Evolutionary conservation across 2,888 invertebrate genomes (phyloP).

Genomic region (Druceiella hillmani): DNA sequence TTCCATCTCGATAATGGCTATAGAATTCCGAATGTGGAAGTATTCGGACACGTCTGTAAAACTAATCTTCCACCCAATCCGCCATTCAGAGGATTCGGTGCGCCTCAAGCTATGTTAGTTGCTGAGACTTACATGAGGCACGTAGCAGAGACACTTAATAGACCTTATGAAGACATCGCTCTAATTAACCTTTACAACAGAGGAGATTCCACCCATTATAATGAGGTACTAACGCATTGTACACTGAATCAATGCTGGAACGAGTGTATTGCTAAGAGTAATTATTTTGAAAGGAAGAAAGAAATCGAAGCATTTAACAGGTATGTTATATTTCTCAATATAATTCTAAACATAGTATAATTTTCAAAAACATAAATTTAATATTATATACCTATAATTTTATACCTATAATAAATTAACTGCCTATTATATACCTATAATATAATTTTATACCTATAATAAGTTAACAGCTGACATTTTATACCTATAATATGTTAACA

Average conservation of each 20-base stretch:
- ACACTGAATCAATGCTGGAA: slow-evolving; percentile 70
- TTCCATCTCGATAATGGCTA: slow-evolving; percentile 80
- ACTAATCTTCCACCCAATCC: slow-evolving; percentile 91
- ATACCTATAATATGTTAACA: no score
- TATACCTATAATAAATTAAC: no score
- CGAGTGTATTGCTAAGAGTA: slow-evolving; percentile 63
- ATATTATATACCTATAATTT: no score
- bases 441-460: background rate
- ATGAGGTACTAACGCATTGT: slow-evolving; percentile 67
- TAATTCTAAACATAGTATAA: background rate
- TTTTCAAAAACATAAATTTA: background rate
- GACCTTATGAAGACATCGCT: slow-evolving; percentile 59
- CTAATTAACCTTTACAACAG: slow-evolving; percentile 73
- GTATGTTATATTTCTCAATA: slow-evolving; percentile 42
- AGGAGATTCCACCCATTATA: slow-evolving; percentile 74
- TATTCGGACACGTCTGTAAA: slow-evolving; percentile 70
- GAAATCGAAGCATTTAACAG: slow-evolving; percentile 65
- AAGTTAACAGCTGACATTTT: no score
- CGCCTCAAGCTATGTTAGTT: slow-evolving; percentile 83
- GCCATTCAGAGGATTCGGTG: slow-evolving; percentile 90
- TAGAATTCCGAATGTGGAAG: slow-evolving; percentile 63
- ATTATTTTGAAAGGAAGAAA: slow-evolving; percentile 54
- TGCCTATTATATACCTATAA: background rate
- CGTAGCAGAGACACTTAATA: slow-evolving; percentile 62
- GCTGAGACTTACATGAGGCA: slow-evolving; percentile 74